phyloP scores from a whole-genome alignment of 2,888 invertebrate species.

The Polietes domitor region DNA sequence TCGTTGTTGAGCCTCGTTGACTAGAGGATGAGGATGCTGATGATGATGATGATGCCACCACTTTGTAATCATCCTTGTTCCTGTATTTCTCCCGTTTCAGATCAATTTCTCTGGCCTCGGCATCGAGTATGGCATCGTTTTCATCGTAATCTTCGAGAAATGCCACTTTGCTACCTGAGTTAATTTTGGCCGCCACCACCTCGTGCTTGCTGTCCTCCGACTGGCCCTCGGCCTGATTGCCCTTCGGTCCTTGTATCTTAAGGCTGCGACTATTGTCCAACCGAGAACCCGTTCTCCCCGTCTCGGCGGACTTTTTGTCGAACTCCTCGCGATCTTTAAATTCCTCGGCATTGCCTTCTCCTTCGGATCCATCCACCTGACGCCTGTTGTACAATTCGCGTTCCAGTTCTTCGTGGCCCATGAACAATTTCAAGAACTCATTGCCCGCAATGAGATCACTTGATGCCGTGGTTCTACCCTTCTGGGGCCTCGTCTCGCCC shows the following conservation, averaged over 20 bases:
- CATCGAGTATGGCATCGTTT: slow-evolving; percentile 69
- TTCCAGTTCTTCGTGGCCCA: slow-evolving; percentile 75
- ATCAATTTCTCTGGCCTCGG: slow-evolving; percentile 68
- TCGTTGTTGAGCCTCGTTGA: slow-evolving; percentile 56
- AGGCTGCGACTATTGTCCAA: slow-evolving; percentile 37
- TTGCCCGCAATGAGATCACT: slow-evolving; percentile 79
- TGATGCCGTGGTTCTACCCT: slow-evolving; percentile 60
- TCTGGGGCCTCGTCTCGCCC: slow-evolving; percentile 70
- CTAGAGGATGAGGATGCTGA: slow-evolving; percentile 73
- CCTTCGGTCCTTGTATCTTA: slow-evolving; percentile 53
- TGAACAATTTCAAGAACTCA: slow-evolving; percentile 79
- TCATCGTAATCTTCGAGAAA: slow-evolving; percentile 75
- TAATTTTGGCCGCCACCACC: slow-evolving; percentile 78
- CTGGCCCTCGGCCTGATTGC: slow-evolving; percentile 59
- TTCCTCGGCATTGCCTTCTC: not conserved
- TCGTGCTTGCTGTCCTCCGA: slow-evolving; percentile 71
- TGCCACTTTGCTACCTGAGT: slow-evolving; percentile 78
- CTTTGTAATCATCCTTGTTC: slow-evolving; percentile 77
- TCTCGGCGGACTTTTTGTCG: slow-evolving; percentile 57
- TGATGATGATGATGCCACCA: slow-evolving; percentile 82
- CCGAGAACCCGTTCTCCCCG: slow-evolving; percentile 54
- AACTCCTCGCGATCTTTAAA: slow-evolving; percentile 17
- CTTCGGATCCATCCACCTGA: slow-evolving; percentile 64
- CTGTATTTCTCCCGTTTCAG: slow-evolving; percentile 60
- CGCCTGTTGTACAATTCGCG: slow-evolving; percentile 72